phyloP scores from a whole-genome alignment of 2,797 vertebrate species.

The Moxostoma hubbsi region DNA sequence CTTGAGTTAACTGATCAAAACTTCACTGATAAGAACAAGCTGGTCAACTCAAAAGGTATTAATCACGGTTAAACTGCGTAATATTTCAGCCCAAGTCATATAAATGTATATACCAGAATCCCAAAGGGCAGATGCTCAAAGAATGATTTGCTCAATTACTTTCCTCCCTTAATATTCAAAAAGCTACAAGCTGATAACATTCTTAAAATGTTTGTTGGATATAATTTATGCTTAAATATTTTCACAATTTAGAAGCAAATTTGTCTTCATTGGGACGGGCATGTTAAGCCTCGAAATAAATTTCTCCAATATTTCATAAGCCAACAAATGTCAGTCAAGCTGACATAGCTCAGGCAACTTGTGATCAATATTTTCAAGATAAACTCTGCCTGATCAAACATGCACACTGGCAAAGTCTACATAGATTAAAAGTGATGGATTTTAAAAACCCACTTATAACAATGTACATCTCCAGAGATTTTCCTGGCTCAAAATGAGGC shows the following conservation, averaged over 20 bases:
- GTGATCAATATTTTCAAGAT: background rate
- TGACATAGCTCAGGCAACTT: background rate
- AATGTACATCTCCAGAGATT: background rate
- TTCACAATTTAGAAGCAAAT: background rate
- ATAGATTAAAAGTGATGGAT: background rate
- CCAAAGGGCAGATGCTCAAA: conserved; percentile 28
- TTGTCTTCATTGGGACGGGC: background rate
- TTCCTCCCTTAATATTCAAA: too few relatives aligned
- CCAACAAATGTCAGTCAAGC: background rate
- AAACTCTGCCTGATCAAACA: conserved; percentile 6
- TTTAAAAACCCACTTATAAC: conserved; percentile 1
- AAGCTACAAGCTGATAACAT: too few relatives aligned
- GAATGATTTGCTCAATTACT: conserved; percentile 44
- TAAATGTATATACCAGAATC: conserved; percentile 47
- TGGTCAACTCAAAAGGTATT: conserved; percentile 48
- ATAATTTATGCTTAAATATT: conserved; percentile 31
- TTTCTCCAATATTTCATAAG: background rate
- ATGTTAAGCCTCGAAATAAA: background rate
- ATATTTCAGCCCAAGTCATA: conserved; percentile 56
- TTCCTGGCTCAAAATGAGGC: too few relatives aligned
- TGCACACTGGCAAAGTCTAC: conserved; percentile 8
- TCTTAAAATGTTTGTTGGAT: conserved; percentile 26
- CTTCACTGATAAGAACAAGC: conserved; percentile 58
- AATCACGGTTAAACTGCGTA: conserved; percentile 57
- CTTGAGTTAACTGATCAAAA: conserved; percentile 48